Base-by-base conservation (phyloP, 2,113 vertebrate genomes). In the Brachypodius melanocephalos region DNA sequence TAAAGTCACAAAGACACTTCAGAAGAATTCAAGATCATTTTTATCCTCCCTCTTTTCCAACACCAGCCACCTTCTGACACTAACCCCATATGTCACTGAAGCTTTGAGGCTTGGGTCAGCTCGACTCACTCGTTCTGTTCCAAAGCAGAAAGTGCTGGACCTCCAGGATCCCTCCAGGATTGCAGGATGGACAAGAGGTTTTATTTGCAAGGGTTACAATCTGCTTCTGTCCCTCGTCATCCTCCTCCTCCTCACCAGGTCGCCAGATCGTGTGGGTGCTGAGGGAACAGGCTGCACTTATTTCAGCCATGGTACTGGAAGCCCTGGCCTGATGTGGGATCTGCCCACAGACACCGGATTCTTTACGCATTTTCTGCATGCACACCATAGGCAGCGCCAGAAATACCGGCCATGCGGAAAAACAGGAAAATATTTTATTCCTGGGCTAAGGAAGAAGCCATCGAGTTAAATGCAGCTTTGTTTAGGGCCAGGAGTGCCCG, bases 111-210 rank as follows among this genome's bases (percentile, higher is more conserved):
- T 48, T 2, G 0, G 20, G 32, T 32, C 58, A 26, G 57, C 74
- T 74, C 1, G 0, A 32, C 12, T 88, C 25, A 2, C 66, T 78
- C 0, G 0, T 58, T 32, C 38, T 0, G 0, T 24, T 55, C 72
- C n/a, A 19, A 2, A 1, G 42, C 34, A 59, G 26, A 54, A 32
- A 26, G 32, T 3, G 48, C 26, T 54, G 6, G 0, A 13, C 8
- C 58, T 57, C 18, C 0, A 1, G 58, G 48, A 79, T n/a, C 6
- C 29, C 72, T 76, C 20, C 0, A 25, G 1, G 57, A 51, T 0
- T 21, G 43, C 17, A 4, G 36, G 49, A 68, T 0, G 7, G 58
- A 65, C 0, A 0, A 68, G 25, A 24, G 32, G 8, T 21, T 89
- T 65, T 17, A 84, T 38, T 14, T 42, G 77, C 77, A 79, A 55